Conservation (phyloP, 2,113 vertebrate species). For the Myxocyprinus asiaticus region DNA sequence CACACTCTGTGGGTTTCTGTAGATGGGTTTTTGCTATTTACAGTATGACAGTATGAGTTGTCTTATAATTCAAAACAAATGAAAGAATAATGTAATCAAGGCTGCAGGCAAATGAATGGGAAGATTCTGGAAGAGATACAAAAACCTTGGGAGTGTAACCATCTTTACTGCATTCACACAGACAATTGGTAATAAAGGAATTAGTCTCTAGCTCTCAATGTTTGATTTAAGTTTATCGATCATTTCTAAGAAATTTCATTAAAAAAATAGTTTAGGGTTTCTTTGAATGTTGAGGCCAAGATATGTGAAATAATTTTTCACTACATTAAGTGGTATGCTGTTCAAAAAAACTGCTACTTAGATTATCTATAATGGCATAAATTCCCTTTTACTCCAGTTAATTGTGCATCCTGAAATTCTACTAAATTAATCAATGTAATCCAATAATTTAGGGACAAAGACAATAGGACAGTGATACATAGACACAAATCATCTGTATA, state of each 20-base stretch:
- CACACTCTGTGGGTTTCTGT: neutral
- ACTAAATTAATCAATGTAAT: neutral
- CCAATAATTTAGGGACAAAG: neutral
- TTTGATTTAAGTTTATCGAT: neutral
- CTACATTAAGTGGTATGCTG: neutral
- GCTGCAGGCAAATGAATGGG: neutral
- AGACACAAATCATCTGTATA: no score
- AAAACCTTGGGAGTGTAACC: neutral
- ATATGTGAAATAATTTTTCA: neutral
- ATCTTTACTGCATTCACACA: neutral
- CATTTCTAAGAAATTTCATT: neutral
- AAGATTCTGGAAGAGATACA: neutral
- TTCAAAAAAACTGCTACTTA: neutral
- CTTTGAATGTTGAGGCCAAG: neutral
- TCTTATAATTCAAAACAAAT: no score
- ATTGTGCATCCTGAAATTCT: neutral
- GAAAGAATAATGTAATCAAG: no score
- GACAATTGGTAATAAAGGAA: neutral
- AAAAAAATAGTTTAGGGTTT: neutral
- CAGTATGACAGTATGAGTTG: no score
- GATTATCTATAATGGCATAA: neutral
- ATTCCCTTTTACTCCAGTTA: slow-evolving; percentile 1
- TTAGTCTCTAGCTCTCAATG: neutral
- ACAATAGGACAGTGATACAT: neutral
- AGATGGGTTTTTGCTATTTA: neutral